phyloP scores from a whole-genome alignment of 2,797 vertebrate genomes.

The Melanotaenia parkinsoni region DNA sequence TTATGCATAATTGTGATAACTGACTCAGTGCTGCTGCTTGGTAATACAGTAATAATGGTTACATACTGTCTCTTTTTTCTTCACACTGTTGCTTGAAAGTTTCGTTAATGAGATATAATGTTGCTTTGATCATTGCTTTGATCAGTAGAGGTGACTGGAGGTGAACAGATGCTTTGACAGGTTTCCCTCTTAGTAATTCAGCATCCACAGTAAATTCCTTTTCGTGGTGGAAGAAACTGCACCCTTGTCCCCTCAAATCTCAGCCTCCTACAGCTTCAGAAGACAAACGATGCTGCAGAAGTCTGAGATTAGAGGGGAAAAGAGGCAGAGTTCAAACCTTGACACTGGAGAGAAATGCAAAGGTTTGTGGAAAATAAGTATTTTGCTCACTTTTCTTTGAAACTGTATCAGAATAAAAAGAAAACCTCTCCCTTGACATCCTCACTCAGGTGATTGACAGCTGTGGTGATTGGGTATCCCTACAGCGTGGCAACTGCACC shows the following conservation, averaged over 20 bases:
- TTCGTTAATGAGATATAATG: neutral
- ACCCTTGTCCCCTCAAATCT: too few relatives aligned
- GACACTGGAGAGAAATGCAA: neutral
- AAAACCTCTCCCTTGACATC: conserved; percentile 18
- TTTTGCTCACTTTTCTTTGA: neutral
- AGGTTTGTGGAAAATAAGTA: neutral
- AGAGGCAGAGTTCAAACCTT: conserved; percentile 10
- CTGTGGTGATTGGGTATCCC: conserved; percentile 36
- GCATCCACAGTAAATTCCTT: too few relatives aligned
- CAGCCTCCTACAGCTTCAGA: too few relatives aligned
- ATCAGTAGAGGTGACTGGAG: neutral
- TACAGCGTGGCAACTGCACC: conserved; percentile 28
- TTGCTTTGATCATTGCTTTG: neutral
- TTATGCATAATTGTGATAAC: conserved; percentile 5
- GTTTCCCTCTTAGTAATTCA: neutral
- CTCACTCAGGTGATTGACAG: conserved; percentile 28
- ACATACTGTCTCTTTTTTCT: neutral
- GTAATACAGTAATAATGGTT: neutral
- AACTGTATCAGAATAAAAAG: conserved; percentile 2
- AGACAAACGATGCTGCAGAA: neutral
- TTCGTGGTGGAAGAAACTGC: too few relatives aligned
- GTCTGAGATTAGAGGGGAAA: conserved; percentile 31
- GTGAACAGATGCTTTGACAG: neutral
- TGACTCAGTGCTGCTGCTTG: conserved; percentile 6
- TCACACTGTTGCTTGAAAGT: neutral